phyloP scores from a whole-genome alignment of 2,113 vertebrate species.

The Prochilodus magdalenae region DNA sequence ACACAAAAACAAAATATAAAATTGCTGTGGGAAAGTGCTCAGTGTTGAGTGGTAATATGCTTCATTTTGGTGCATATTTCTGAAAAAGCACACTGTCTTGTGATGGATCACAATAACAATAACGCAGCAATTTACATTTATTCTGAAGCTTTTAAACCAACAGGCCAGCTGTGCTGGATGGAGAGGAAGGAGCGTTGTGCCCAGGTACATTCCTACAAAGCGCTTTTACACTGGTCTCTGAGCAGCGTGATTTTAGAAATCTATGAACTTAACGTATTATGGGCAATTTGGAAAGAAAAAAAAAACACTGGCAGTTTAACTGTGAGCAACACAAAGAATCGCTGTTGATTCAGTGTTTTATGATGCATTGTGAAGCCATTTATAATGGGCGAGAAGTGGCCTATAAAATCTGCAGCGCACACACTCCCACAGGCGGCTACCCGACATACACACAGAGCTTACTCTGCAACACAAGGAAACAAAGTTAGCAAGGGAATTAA shows the following conservation, averaged over 20 bases:
- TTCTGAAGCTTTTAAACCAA: neutral
- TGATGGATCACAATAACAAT: neutral
- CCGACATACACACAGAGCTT: neutral
- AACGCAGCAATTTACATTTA: neutral
- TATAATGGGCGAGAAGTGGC: slow-evolving; percentile 18
- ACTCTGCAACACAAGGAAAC: slow-evolving; percentile 9
- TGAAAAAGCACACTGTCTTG: neutral
- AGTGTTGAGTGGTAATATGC: neutral
- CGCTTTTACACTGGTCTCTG: neutral
- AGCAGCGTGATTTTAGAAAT: neutral
- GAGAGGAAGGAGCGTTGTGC: neutral
- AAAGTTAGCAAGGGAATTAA: slow-evolving; percentile 38
- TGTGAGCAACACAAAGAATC: neutral
- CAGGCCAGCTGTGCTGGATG: neutral
- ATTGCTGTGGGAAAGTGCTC: neutral
- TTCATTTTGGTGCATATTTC: slow-evolving; percentile 1
- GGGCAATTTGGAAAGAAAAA: neutral
- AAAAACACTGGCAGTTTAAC: slow-evolving; percentile 1
- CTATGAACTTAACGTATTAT: neutral
- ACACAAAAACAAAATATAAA: neutral
- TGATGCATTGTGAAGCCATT: neutral
- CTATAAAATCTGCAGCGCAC: slow-evolving; percentile 1
- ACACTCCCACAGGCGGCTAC: neutral
- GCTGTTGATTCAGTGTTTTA: slow-evolving; percentile 35
- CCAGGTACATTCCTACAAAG: neutral